These are phyloP conservation scores for Rhegmatorhina hoffmannsi DNA, from an alignment of 2,113 vertebrate genomes.

Conservation along the genomic window DNA sequence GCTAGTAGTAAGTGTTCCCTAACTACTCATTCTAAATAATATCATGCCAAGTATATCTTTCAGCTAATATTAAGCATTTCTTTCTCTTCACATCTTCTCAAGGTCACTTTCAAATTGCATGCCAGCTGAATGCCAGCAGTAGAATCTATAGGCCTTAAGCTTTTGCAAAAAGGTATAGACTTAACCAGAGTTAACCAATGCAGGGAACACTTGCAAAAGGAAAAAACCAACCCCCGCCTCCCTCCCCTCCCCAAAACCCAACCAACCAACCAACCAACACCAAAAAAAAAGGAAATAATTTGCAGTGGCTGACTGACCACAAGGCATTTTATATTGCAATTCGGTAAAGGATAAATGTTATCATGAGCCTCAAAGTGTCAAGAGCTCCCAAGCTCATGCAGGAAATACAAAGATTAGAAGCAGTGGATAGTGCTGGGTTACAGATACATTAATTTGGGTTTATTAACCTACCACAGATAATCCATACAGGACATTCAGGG, in stretches of 20 bases:
- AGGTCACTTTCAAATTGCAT: background rate
- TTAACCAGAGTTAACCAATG: background rate
- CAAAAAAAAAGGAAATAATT: background rate
- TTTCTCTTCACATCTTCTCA: background rate
- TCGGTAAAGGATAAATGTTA: background rate
- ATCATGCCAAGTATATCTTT: background rate
- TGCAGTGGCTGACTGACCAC: background rate
- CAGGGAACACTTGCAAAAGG: background rate
- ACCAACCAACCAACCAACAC: too few relatives aligned
- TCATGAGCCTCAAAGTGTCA: rapidly evolving
- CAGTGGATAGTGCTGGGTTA: background rate
- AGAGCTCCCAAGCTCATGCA: background rate
- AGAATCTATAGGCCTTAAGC: background rate
- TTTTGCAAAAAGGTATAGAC: background rate
- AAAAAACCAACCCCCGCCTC: background rate
- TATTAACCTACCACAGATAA: background rate
- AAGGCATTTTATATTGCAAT: background rate
- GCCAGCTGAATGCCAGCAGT: rapidly evolving
- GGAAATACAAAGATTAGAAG: background rate
- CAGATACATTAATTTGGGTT: background rate
- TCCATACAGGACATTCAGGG: background rate
- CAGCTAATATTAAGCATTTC: background rate
- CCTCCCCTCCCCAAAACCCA: too few relatives aligned
- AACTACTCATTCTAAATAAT: background rate
- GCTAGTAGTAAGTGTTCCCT: background rate